phyloP scores from a whole-genome alignment of 30 jellyfish, hydroid and myxozoan species.

The Rhopilema esculentum region DNA sequence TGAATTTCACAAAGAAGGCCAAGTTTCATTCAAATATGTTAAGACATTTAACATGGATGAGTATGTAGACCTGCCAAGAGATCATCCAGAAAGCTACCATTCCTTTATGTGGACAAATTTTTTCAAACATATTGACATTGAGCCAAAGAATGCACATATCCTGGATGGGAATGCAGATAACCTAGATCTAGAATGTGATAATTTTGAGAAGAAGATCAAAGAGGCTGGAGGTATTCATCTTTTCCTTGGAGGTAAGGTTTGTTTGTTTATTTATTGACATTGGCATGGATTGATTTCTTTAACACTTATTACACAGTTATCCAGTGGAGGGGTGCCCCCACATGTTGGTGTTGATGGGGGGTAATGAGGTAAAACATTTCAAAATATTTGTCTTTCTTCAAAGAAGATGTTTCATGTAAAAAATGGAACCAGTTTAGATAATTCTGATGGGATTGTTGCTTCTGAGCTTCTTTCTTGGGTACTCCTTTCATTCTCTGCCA shows the following conservation, averaged over 20 bases:
- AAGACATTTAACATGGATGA: slow-evolving; percentile 98
- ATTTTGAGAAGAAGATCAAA: slow-evolving; percentile 75
- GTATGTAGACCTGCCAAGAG: slow-evolving; percentile 92
- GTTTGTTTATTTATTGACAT: too few relatives aligned
- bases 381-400: too few relatives aligned
- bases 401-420: too few relatives aligned
- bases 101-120: slow-evolving; percentile 96
- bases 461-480: too few relatives aligned
- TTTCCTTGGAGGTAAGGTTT: slow-evolving; percentile 88
- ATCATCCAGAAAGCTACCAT: slow-evolving; percentile 97
- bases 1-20: slow-evolving; percentile 81
- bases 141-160: slow-evolving; percentile 89
- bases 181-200: slow-evolving; percentile 78
- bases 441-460: too few relatives aligned
- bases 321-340: too few relatives aligned
- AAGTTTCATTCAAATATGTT: slow-evolving; percentile 85
- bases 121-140: slow-evolving; percentile 93
- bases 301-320: too few relatives aligned
- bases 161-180: slow-evolving; percentile 95
- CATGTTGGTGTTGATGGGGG: too few relatives aligned
- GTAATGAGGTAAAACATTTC: too few relatives aligned
- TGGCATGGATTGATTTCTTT: neutral
- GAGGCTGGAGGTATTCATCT: slow-evolving; percentile 93
- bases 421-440: too few relatives aligned
- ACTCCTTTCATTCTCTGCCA: too few relatives aligned